A percentile compares a stretch with the other conserved stretches of the same genome.
Evolutionary conservation across 2,888 invertebrate genomes (phyloP).

Genomic region (Phalera bucephala): DNA sequence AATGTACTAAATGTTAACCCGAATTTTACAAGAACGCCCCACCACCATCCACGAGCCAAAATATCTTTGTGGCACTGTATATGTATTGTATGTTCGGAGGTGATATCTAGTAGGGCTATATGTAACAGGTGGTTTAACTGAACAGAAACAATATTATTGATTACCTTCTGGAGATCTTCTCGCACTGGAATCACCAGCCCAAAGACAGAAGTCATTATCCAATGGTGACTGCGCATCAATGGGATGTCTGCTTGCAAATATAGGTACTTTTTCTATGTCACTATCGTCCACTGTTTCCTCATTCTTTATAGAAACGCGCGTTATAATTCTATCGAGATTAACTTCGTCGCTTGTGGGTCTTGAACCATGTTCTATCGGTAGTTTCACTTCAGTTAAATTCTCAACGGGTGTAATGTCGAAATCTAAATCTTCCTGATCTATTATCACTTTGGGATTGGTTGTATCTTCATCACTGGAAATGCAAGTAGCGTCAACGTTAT

Average conservation of each 20-base stretch:
- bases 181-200: conserved; percentile 87
- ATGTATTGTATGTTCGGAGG: too few species aligned
- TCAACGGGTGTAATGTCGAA: conserved; percentile 49
- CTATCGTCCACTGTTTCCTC: conserved; percentile 39
- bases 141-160: too few species aligned
- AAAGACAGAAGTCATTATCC: conserved; percentile 66
- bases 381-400: conserved; percentile 16
- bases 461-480: conserved; percentile 85
- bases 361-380: conserved; percentile 18
- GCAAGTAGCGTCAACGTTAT: too few species aligned
- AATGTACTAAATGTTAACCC: too few species aligned
- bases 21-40: too few species aligned
- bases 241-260: conserved; percentile 60
- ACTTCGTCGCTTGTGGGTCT: conserved; percentile 23
- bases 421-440: conserved; percentile 91
- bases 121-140: too few species aligned
- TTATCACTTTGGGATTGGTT: conserved; percentile 91
- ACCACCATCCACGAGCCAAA: too few species aligned
- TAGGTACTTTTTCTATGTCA: conserved; percentile 36
- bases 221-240: conserved; percentile 38
- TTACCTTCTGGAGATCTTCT: conserved; percentile 89
- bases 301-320: conserved; percentile 35
- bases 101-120: too few species aligned
- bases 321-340: conserved; percentile 42
- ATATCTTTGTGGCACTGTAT: too few species aligned